Evolutionary conservation across 1,140 invertebrate genomes (phyloP).

Genomic region (Paracyclopina nana): DNA sequence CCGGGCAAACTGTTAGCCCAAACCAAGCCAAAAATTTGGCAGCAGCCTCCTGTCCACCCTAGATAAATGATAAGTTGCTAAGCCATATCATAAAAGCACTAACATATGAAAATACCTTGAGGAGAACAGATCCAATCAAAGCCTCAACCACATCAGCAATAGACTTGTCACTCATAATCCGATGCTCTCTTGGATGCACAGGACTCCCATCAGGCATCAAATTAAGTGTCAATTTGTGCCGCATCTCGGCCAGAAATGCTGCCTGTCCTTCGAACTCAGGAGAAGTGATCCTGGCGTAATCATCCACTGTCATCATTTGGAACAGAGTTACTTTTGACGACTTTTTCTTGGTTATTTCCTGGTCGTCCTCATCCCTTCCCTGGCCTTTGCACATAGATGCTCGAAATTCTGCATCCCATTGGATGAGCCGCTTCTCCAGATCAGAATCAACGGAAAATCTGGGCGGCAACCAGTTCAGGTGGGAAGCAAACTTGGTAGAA

Average conservation of each 20-base stretch:
- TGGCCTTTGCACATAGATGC: not conserved
- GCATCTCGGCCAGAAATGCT: not conserved
- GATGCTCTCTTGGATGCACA: not conserved
- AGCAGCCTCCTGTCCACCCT: not conserved
- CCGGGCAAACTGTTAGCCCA: not conserved
- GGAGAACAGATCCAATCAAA: conserved; percentile 2
- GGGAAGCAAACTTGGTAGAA: not conserved
- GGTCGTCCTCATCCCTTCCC: not conserved
- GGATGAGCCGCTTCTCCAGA: not conserved
- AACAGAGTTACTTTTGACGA: no score
- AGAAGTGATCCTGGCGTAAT: not conserved
- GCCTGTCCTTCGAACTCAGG: not conserved
- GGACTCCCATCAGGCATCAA: no score
- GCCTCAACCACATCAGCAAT: conserved; percentile 10
- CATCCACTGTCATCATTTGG: not conserved
- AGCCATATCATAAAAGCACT: no score
- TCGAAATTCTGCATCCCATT: not conserved
- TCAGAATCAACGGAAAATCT: not conserved
- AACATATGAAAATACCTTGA: no score
- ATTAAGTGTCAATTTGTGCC: not conserved
- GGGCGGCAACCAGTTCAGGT: not conserved
- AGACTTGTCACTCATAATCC: conserved; percentile 3
- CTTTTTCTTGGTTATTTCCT: not conserved
- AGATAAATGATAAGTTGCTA: no score
- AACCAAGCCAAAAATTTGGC: not conserved